Evolutionary conservation across 2,888 invertebrate species (phyloP), one percentile per base, ranked within the genome.

Genomic region (Drosophila phalerata): DNA sequence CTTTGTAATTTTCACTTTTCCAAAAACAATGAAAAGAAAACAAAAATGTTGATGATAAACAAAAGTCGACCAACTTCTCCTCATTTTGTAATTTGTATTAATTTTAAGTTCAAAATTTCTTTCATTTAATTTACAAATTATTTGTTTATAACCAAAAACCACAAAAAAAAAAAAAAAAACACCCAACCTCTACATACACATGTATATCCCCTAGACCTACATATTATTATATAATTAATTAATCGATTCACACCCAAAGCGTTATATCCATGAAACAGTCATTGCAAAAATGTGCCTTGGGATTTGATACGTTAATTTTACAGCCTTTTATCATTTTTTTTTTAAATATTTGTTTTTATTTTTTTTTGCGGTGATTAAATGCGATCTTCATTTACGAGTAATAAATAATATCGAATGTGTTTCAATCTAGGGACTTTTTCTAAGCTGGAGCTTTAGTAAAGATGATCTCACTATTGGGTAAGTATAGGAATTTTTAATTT

Each of bases 331-430:
- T 47, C 45, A 32, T 45, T 37, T 32, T 37, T 25, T 47, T 28
- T 17, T 40, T 42, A 32, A 15, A 52, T 28, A 15, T 40, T 9
- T 22, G 13, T 47, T 48, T 28, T 37, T 3, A 22, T 25, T 60
- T 43, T 47, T 55, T 42, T 75, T 51, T 68, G 56, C 42, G 61
- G 32, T 68, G 15, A 73, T 57, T 73, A 61, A 67, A 63, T 71
- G 47, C 58, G 60, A 77, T 62, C 62, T 60, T 73, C 25, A 63
- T 53, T 60, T 67, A 52, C 45, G 37, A 60, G 19, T 57, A 45
- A 53, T 63, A 38, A 49, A 63, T 25, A 52, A 62, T 22, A 48
- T 40, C 6, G 15, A 10, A 11, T 48, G 49, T 49, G 37, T 57
- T 57, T 57, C 13, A 45, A 53, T 53, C 17, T 13, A 15, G 11